Evolutionary conservation across 2,113 vertebrate species (phyloP).

Genomic region (Syrrhaptes paradoxus): DNA sequence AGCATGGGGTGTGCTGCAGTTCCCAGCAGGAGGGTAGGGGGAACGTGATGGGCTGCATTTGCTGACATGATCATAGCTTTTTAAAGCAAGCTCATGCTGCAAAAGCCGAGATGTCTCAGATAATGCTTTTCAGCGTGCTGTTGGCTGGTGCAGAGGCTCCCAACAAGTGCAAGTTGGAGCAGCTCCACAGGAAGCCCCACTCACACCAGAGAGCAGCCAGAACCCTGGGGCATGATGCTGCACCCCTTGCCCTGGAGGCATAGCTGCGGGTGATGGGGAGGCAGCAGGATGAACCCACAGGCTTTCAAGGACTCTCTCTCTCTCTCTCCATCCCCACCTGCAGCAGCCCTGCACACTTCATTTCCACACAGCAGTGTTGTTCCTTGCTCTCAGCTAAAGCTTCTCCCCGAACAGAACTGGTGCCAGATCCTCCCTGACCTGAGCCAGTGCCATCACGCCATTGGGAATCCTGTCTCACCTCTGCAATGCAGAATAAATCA

Average conservation of each 20-base stretch:
- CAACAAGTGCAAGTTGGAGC: background rate
- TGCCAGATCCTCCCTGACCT: background rate
- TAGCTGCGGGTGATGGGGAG: background rate
- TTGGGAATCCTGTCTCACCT: background rate
- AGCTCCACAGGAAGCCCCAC: background rate
- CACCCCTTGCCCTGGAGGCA: fast-evolving
- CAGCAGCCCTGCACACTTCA: background rate
- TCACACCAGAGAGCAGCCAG: background rate
- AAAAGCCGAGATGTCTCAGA: background rate
- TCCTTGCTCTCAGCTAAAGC: background rate
- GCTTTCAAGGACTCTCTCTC: background rate
- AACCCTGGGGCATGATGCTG: background rate
- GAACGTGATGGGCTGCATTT: fast-evolving
- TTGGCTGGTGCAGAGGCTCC: background rate
- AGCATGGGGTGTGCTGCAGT: background rate
- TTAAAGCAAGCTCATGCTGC: background rate
- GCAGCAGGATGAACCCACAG: background rate
- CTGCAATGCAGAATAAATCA: background rate
- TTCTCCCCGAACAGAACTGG: background rate
- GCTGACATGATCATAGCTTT: background rate
- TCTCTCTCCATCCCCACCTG: background rate
- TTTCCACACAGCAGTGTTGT: background rate
- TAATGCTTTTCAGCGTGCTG: background rate
- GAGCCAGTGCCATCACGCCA: fast-evolving
- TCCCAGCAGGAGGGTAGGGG: background rate